phyloP scores from a whole-genome alignment of 2,113 vertebrate genomes.

The Oceanites oceanicus region DNA sequence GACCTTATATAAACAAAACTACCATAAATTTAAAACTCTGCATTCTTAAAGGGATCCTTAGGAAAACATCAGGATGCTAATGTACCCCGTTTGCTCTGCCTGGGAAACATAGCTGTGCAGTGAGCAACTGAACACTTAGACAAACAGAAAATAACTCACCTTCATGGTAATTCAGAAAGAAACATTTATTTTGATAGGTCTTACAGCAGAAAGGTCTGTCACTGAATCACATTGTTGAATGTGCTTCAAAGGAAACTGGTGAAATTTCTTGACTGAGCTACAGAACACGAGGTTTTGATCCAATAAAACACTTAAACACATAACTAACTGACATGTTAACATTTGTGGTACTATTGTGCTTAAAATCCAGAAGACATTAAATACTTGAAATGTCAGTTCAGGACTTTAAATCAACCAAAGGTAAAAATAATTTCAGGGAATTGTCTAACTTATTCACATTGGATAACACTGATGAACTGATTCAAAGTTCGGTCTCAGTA shows the following conservation, averaged over 20 bases:
- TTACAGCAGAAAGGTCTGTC: neutral
- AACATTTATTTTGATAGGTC: neutral
- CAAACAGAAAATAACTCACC: neutral
- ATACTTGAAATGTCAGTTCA: neutral
- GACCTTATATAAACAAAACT: neutral
- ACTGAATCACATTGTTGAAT: neutral
- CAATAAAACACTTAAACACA: neutral
- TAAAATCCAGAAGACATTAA: neutral
- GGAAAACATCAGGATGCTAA: neutral
- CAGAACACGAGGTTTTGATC: neutral
- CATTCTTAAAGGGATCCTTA: neutral
- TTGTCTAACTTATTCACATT: neutral
- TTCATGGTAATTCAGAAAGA: neutral
- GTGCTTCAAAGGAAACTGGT: neutral
- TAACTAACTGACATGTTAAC: neutral
- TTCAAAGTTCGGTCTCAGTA: neutral
- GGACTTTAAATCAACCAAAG: neutral
- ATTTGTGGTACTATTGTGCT: neutral
- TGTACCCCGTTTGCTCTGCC: neutral
- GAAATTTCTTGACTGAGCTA: neutral
- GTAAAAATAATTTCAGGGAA: neutral
- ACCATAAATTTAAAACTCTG: neutral
- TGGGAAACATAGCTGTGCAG: neutral
- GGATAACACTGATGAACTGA: neutral
- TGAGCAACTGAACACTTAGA: neutral